Base-by-base conservation (phyloP, 2,888 invertebrate genomes). In the Neria commutata region DNA sequence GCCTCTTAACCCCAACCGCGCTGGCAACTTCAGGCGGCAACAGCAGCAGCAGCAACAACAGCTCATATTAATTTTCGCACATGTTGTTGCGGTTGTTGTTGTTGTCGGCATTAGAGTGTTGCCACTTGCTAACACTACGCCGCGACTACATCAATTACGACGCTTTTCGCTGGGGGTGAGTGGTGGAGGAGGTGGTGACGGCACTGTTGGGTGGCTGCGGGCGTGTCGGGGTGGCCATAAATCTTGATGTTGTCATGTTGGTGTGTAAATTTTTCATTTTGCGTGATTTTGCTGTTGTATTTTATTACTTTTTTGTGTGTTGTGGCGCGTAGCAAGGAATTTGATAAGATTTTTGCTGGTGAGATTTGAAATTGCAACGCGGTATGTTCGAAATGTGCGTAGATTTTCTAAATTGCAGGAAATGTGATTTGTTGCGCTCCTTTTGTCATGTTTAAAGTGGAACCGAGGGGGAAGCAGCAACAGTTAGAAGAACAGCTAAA, bases 261-360 rank as follows among this genome's bases (percentile, higher is more conserved):
- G 25, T 48, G 54, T 34, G 45, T 42, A 58, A 54, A 58, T 54
- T 58, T 58, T 58, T 58, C 58, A 58, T 54, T 45, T 54, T 24
- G 45, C 58, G 54, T 58, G 53, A 54, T 54, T 58, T 54, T 54
- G 49, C 58, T 25, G 49, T 58, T 49, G 37, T 55, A 10, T 49
- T 14, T 40, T 40, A 10, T 19, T 25, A 49, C 26, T 25, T 25
- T 47, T n/a, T 26, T 45, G 14, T 14, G n/a, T 24, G 19, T 25
- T 25, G 29, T 45, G 14, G 6, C n/a, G 46, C 16, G 26, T n/a
- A 42, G 16, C 4, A 53, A 42, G 42, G 14, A 26, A 33, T 26
- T 55, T 54, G 14, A 19, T 23, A 47, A 45, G 45, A 47, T 54
- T 54, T 21, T 33, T 54, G 29, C n/a, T n/a, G n/a, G n/a, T 33